phyloP scores from a whole-genome alignment of 2,113 vertebrate genomes.

The Hippocampus barbouri region DNA sequence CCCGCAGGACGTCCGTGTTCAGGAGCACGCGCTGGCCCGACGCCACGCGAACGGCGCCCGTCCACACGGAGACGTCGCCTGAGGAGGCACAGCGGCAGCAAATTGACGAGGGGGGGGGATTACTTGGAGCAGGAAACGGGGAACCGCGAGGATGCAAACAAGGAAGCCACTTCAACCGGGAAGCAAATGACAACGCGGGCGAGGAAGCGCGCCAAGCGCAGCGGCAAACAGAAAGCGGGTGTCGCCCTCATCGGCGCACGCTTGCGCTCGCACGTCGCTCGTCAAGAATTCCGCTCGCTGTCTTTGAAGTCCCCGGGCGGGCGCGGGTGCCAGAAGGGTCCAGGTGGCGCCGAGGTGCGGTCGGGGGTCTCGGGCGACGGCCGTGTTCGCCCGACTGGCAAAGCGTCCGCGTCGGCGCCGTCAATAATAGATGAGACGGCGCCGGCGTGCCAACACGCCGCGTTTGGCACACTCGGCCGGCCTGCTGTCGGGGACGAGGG shows the following conservation, averaged over 20 bases:
- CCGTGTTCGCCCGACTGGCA: conserved; percentile 63
- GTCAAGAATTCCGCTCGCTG: conserved; percentile 65
- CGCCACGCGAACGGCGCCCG: conserved; percentile 82
- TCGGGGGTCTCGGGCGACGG: too few species aligned
- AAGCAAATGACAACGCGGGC: too few species aligned
- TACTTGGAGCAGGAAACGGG: too few species aligned
- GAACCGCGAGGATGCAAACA: too few species aligned
- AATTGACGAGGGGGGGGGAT: too few species aligned
- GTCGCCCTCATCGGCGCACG: too few species aligned
- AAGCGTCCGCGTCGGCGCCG: conserved; percentile 29
- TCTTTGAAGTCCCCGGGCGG: conserved; percentile 32
- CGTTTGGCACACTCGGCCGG: neutral
- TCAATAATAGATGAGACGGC: conserved; percentile 63
- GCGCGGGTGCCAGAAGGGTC: conserved; percentile 45
- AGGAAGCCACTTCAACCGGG: too few species aligned
- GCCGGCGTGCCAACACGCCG: conserved; percentile 2
- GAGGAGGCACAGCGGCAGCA: neutral
- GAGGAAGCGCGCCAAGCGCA: too few species aligned
- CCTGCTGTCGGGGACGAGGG: neutral
- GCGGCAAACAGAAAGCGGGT: too few species aligned
- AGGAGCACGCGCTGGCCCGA: conserved; percentile 91
- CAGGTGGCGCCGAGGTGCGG: conserved; percentile 15
- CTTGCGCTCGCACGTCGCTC: too few species aligned
- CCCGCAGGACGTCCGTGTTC: conserved; percentile 89
- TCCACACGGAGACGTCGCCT: conserved; percentile 84